Evolutionary conservation across 1,140 invertebrate species (phyloP).

Genomic region (Thaumetopoea pityocampa): DNA sequence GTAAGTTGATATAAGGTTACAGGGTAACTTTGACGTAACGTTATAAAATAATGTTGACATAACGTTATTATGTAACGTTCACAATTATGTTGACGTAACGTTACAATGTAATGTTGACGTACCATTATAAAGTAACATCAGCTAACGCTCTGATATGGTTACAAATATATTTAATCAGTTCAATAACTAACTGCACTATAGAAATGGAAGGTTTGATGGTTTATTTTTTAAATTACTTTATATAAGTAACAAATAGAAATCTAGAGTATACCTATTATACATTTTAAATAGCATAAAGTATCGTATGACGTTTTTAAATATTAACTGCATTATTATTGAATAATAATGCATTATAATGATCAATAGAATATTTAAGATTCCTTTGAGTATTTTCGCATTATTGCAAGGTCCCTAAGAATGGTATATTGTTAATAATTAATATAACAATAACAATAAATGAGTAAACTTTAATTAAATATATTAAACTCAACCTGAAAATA

Average conservation of each 20-base stretch:
- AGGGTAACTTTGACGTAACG: too few species aligned
- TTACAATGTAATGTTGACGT: not conserved
- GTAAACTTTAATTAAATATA: too few species aligned
- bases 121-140: slow-evolving; percentile 1
- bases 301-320: slow-evolving; percentile 4
- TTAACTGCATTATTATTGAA: slow-evolving; percentile 2
- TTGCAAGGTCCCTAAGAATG: too few species aligned
- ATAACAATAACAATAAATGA: too few species aligned
- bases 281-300: slow-evolving; percentile 14
- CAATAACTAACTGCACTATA: slow-evolving; percentile 33
- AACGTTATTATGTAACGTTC: too few species aligned
- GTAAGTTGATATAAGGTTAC: too few species aligned
- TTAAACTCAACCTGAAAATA: too few species aligned
- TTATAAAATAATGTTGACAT: not conserved
- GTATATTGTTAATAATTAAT: too few species aligned
- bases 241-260: slow-evolving; percentile 64
- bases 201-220: slow-evolving; percentile 64
- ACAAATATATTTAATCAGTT: slow-evolving; percentile 16
- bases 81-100: too few species aligned
- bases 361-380: not conserved
- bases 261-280: slow-evolving; percentile 41
- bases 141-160: slow-evolving; percentile 19
- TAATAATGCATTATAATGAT: not conserved
- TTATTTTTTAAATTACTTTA: slow-evolving; percentile 60
- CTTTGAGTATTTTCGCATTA: too few species aligned